Base-by-base conservation (phyloP, 2,888 invertebrate genomes). In the Leucania comma region DNA sequence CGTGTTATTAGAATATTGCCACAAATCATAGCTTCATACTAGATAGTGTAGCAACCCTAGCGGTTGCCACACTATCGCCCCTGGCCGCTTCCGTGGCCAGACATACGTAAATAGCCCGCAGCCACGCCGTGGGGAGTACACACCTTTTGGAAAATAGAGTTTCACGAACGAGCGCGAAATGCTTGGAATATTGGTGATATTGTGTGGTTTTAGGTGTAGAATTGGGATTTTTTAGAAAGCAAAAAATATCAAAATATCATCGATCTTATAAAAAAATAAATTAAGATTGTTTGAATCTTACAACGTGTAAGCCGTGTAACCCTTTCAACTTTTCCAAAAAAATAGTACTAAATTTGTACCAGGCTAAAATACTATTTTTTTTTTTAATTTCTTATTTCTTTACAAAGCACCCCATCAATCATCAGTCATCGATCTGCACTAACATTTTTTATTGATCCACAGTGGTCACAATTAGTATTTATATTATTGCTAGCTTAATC, bases 91-190 rank as follows among this genome's bases (percentile, higher is more conserved):
- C 85, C 80, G 71, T 59, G 32, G 35, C 53, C 32, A 82, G 59
- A 56, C 63, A 53, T 29, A 50, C 62, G 68, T 63, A 80, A 85
- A 83, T 83, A 83, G 68, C 74, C 57, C 24, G 53, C 46, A 35
- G 76, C 32, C 32, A 62, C 58, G 46, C 53, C 58, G 66, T 57
- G 48, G 56, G 57, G 50, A 51, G 14, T 38, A 57, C 48, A 50
- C 59, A 68, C 68, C 54, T 72, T 81, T 82, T 69, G 60, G 54
- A 51, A 42, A 56, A 46, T 50, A 35, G 58, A 71, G 75, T 60
- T 66, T 66, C 66, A 46, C 51, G 24, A 68, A 8, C 8, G n/a
- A 29, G 24, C 12, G 67, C 1, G 0, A 50, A 59, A 66, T 64
- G 51, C 60, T 56, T 20, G 35, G 26, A 20, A 66, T 57, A n/a